These are phyloP conservation scores for Premnoplex brunnescens DNA, from an alignment of 2,797 vertebrate genomes.

Conservation along the genomic window DNA sequence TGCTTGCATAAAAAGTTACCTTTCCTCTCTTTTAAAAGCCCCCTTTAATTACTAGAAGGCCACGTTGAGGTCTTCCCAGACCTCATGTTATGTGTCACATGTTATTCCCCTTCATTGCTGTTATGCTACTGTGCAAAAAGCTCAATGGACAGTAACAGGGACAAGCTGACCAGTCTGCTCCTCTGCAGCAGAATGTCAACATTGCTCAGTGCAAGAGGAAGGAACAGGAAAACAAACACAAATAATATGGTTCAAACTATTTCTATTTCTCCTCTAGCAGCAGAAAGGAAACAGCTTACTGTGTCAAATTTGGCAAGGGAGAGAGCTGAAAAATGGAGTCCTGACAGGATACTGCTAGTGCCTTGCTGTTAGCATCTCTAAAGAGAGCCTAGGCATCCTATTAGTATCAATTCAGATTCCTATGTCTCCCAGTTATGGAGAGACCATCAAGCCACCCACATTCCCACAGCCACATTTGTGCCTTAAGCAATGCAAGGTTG, in stretches of 20 bases:
- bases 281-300: neutral
- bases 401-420: neutral
- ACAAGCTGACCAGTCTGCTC: neutral
- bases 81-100: accelerated
- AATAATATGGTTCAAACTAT: neutral
- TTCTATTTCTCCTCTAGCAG: neutral
- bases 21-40: neutral
- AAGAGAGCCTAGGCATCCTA: neutral
- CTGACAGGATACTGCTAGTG: neutral
- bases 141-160: neutral
- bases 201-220: neutral
- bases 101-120: neutral
- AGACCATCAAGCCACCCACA: neutral
- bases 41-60: neutral
- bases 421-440: neutral
- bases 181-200: neutral
- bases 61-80: neutral
- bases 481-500: neutral
- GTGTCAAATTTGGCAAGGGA: neutral
- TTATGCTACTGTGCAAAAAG: neutral
- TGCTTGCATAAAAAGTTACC: neutral
- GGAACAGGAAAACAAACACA: neutral
- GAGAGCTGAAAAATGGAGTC: neutral
- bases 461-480: neutral
- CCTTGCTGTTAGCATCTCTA: neutral